A percentile compares a stretch with the other conserved stretches of the same genome.
These are phyloP conservation scores for Melitaea cinxia DNA, from an alignment of 1,140 invertebrate genomes.

Conservation along the genomic window DNA sequence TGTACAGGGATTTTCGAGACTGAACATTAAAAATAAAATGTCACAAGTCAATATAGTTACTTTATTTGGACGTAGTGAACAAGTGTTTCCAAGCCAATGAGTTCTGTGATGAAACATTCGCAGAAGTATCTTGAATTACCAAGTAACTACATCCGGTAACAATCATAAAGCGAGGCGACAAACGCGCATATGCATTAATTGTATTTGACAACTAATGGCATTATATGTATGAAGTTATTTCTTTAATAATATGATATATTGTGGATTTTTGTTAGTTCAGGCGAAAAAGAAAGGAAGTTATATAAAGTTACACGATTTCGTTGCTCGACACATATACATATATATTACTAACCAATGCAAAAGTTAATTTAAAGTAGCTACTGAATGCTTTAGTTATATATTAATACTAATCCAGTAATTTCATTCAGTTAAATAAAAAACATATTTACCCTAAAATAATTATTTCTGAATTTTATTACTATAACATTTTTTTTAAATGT, in stretches of 20 bases:
- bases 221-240: not conserved
- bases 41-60: not conserved
- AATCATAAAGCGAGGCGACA: slow-evolving; percentile 32
- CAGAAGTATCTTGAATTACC: slow-evolving; percentile 34
- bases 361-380: too few species aligned
- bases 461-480: too few species aligned
- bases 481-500: too few species aligned
- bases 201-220: slow-evolving; percentile 7
- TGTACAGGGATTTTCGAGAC: too few species aligned
- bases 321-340: too few species aligned
- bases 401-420: too few species aligned
- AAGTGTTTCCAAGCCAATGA: slow-evolving; percentile 33
- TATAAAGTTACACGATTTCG: too few species aligned
- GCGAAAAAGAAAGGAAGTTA: too few species aligned
- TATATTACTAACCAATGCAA: too few species aligned
- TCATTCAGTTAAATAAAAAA: too few species aligned
- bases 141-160: slow-evolving; percentile 32
- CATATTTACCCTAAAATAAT: too few species aligned
- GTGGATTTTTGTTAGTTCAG: not conserved
- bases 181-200: slow-evolving; percentile 19
- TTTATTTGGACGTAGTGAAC: slow-evolving; percentile 10
- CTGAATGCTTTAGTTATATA: too few species aligned
- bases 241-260: slow-evolving; percentile 2
- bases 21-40: not conserved
- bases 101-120: slow-evolving; percentile 33